phyloP scores from a whole-genome alignment of 1,140 invertebrate genomes.

The Yoshiicerus persimilis region DNA sequence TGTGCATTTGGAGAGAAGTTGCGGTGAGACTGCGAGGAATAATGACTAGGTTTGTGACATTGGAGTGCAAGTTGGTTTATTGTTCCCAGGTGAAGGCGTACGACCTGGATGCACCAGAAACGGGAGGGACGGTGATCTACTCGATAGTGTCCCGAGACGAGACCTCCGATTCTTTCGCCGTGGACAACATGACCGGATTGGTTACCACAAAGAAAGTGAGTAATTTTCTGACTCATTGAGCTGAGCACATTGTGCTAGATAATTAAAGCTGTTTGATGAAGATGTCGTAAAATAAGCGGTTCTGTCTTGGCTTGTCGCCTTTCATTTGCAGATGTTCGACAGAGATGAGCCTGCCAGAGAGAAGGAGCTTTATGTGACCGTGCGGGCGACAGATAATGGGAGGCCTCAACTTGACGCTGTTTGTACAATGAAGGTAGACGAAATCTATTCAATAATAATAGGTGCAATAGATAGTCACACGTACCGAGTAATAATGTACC shows the following conservation, averaged over 20 bases:
- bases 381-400: conserved; percentile 83
- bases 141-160: conserved; percentile 72
- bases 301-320: neutral
- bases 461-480: neutral
- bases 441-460: conserved; percentile 42
- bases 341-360: conserved; percentile 81
- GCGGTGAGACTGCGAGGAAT: too few relatives aligned
- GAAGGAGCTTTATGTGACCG: conserved; percentile 77
- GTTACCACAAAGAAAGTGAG: conserved; percentile 71
- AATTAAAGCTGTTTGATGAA: conserved; percentile 3
- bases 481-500: neutral
- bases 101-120: conserved; percentile 67
- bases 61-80: neutral
- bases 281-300: neutral
- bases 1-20: too few relatives aligned
- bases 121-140: conserved; percentile 77
- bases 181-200: conserved; percentile 70
- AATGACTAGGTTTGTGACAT: neutral
- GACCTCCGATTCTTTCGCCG: conserved; percentile 74
- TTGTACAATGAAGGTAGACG: conserved; percentile 82
- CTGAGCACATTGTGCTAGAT: neutral
- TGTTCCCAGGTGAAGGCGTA: conserved; percentile 57
- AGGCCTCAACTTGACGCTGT: conserved; percentile 78
- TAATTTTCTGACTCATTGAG: conserved; percentile 10
- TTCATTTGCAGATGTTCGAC: conserved; percentile 66